phyloP scores from a whole-genome alignment of 1,140 invertebrate species.

The Bombus pyrosoma region DNA sequence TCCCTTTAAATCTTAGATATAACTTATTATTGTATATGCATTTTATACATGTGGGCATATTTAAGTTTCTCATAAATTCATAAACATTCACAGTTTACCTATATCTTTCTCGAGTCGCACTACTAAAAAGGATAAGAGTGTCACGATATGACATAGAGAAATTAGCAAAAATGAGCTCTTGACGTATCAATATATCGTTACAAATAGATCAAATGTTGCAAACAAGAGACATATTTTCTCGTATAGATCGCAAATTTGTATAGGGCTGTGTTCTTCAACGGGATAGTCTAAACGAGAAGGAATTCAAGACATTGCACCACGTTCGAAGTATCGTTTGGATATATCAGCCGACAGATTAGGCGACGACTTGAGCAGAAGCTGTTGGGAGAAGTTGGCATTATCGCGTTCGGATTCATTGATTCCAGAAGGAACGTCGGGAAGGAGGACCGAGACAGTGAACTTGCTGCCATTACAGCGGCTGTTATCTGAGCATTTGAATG shows the following conservation, averaged over 20 bases:
- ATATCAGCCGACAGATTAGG: constrained; percentile 68
- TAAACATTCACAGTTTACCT: too few species aligned
- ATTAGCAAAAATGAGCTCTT: neutral
- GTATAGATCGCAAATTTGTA: neutral
- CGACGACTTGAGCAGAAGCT: constrained; percentile 52
- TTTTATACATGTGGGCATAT: too few species aligned
- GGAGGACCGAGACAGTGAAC: constrained; percentile 33
- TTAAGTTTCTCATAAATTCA: too few species aligned
- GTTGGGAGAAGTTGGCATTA: constrained; percentile 76
- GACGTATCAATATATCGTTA: neutral
- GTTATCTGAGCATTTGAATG: constrained; percentile 77
- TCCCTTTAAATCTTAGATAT: too few species aligned
- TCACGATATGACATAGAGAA: too few species aligned
- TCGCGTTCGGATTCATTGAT: constrained; percentile 81
- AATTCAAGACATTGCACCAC: constrained; percentile 24
- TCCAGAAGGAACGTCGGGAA: constrained; percentile 57
- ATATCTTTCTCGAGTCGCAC: too few species aligned
- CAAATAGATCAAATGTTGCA: neutral
- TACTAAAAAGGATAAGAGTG: too few species aligned
- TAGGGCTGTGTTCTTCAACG: constrained; percentile 17
- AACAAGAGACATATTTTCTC: constrained; percentile 24
- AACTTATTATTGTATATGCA: too few species aligned
- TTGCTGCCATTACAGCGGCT: constrained; percentile 71
- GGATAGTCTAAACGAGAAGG: neutral
- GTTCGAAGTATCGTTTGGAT: constrained; percentile 53